A percentile compares a stretch with the other conserved stretches of the same genome.
Conservation (phyloP, 2,113 vertebrate species). For the Tachysurus vachellii region DNA sequence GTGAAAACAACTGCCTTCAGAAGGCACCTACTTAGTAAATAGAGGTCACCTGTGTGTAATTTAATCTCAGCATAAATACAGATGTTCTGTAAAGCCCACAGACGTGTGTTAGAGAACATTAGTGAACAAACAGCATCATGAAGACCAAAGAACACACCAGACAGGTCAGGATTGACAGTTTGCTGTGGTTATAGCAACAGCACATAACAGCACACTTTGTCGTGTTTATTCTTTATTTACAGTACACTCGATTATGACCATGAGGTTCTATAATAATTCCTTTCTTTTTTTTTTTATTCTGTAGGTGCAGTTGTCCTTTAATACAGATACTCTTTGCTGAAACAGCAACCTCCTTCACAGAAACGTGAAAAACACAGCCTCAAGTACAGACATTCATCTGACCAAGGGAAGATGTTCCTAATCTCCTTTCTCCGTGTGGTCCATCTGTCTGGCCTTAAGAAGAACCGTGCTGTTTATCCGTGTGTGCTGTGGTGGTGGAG, state of each 20-base stretch:
- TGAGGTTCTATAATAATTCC: neutral
- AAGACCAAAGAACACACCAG: no score
- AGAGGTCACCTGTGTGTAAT: no score
- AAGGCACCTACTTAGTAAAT: no score
- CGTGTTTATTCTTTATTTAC: neutral
- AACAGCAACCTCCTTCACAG: conserved; percentile 13
- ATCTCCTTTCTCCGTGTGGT: conserved; percentile 26
- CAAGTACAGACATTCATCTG: conserved; percentile 45
- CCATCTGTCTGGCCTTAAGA: conserved; percentile 26
- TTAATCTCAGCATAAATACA: no score
- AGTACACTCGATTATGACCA: neutral
- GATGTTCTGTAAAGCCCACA: no score
- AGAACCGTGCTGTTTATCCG: conserved; percentile 28
- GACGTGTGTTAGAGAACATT: no score
- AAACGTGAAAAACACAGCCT: conserved; percentile 40
- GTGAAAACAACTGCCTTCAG: no score
- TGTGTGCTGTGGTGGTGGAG: conserved; percentile 39
- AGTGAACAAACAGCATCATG: no score
- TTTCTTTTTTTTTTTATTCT: neutral
- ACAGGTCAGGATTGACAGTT: no score
- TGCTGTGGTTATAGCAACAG: neutral
- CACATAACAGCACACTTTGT: neutral
- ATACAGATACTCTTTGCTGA: conserved; percentile 92
- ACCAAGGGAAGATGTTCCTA: conserved; percentile 36
- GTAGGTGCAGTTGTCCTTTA: conserved; percentile 94